phyloP scores from a whole-genome alignment of 2,113 vertebrate species.

The Pseudopipra pipra region DNA sequence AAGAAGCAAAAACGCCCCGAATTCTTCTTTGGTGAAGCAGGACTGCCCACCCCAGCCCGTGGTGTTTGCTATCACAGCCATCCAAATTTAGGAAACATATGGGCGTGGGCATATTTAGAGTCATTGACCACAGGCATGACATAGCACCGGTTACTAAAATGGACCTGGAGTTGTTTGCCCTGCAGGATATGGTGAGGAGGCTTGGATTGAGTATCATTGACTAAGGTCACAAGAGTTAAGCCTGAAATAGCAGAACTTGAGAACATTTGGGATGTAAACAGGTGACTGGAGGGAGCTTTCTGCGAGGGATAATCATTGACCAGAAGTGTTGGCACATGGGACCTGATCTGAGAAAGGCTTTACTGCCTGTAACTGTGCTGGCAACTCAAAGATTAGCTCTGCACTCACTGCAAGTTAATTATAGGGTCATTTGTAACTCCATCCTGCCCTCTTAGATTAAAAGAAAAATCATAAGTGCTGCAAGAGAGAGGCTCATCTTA shows the following conservation, averaged over 20 bases:
- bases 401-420: background rate
- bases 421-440: background rate
- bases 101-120: slow-evolving; percentile 47
- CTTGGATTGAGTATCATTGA: slow-evolving; percentile 40
- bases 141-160: slow-evolving; percentile 59
- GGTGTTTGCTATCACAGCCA: slow-evolving; percentile 13
- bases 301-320: slow-evolving; percentile 54
- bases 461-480: background rate
- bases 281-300: slow-evolving; percentile 35
- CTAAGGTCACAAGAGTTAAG: slow-evolving; percentile 55
- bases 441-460: background rate
- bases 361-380: background rate
- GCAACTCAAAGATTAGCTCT: background rate
- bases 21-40: background rate
- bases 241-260: slow-evolving; percentile 64
- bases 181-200: slow-evolving; percentile 32
- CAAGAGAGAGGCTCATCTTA: background rate
- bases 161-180: slow-evolving; percentile 32
- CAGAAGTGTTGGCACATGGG: background rate
- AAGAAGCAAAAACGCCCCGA: background rate
- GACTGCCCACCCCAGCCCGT: background rate
- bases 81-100: slow-evolving; percentile 25
- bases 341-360: background rate
- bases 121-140: slow-evolving; percentile 49
- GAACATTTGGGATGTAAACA: slow-evolving; percentile 46